phyloP scores from a whole-genome alignment of 2,888 invertebrate genomes.

The Patella caerulea region DNA sequence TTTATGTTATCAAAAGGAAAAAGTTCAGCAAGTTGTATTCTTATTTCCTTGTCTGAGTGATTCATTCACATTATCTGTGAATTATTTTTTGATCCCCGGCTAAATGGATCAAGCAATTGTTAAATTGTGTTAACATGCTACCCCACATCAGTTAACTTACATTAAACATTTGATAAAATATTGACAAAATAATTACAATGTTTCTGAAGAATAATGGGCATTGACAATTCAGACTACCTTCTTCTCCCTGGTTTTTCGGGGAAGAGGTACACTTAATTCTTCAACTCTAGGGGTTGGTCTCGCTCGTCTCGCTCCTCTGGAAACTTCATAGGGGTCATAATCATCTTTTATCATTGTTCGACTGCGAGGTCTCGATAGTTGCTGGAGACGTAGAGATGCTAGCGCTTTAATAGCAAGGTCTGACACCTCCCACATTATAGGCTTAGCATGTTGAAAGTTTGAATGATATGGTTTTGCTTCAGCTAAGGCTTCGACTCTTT shows the following conservation, averaged over 20 bases:
- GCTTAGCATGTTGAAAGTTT: constrained; percentile 38
- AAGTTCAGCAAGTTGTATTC: too few species aligned
- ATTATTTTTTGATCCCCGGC: too few species aligned
- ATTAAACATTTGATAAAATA: too few species aligned
- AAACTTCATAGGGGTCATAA: constrained; percentile 65
- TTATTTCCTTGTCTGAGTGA: too few species aligned
- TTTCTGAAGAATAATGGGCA: too few species aligned
- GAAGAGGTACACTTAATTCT: constrained; percentile 59
- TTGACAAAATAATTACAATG: too few species aligned
- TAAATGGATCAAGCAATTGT: too few species aligned
- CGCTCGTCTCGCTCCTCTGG: constrained; percentile 52
- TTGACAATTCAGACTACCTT: constrained; percentile 23
- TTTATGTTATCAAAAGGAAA: too few species aligned
- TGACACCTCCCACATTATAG: constrained; percentile 57
- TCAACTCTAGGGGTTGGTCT: constrained; percentile 58
- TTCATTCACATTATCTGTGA: too few species aligned
- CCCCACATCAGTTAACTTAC: too few species aligned
- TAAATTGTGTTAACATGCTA: too few species aligned
- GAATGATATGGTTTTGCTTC: constrained; percentile 50
- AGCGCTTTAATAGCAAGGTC: constrained; percentile 57
- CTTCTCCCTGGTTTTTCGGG: constrained; percentile 58
- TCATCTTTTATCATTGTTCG: constrained; percentile 65
- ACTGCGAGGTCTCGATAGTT: constrained; percentile 62
- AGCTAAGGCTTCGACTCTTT: constrained; percentile 56
- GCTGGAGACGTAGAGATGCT: constrained; percentile 60